Conservation (phyloP, 1,140 invertebrate species). For the Pseudomyrmex concolor region DNA sequence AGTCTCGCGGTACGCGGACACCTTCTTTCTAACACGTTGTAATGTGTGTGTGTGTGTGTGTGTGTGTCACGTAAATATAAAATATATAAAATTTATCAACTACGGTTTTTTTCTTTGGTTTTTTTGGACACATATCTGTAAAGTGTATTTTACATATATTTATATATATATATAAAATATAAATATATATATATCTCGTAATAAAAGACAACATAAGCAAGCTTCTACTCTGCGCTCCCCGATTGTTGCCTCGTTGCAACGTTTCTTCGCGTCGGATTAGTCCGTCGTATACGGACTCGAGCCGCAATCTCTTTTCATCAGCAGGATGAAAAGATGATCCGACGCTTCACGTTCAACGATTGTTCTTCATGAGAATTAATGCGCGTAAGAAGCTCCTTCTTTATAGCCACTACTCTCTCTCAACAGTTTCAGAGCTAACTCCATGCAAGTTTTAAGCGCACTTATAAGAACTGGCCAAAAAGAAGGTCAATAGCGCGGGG, state of each 20-base stretch:
- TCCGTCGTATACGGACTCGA: neutral
- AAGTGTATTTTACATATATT: neutral
- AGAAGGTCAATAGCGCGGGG: slow-evolving; percentile 24
- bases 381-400: slow-evolving; percentile 24
- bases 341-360: neutral
- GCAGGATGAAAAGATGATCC: neutral
- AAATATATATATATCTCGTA: slow-evolving; percentile 20
- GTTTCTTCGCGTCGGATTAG: slow-evolving; percentile 19
- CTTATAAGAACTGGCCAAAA: slow-evolving; percentile 41
- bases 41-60: neutral
- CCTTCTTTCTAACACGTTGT: neutral
- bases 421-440: slow-evolving; percentile 45
- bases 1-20: slow-evolving; percentile 51
- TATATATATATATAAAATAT: neutral
- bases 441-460: slow-evolving; percentile 50
- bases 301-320: neutral
- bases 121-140: slow-evolving; percentile 1
- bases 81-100: neutral
- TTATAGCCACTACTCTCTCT: slow-evolving; percentile 37
- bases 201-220: slow-evolving; percentile 34
- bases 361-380: neutral
- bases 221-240: slow-evolving; percentile 28
- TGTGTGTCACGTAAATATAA: neutral
- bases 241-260: neutral
- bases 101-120: neutral